A percentile compares a stretch with the other conserved stretches of the same genome.
Evolutionary conservation across 2,888 invertebrate genomes (phyloP).

Genomic region (Cephalotes varians): DNA sequence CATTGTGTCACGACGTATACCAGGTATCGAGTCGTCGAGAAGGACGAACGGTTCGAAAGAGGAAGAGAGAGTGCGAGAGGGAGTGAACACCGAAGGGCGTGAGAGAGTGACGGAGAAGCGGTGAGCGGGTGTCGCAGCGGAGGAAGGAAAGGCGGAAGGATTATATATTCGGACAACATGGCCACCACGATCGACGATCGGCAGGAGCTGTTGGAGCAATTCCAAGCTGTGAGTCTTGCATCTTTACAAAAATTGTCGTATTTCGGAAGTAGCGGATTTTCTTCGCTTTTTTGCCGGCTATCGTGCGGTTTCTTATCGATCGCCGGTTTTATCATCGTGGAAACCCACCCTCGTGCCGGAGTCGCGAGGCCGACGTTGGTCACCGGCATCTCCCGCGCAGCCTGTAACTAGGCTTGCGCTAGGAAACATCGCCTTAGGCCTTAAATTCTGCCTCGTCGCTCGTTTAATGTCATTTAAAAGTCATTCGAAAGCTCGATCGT

Average conservation of each 20-base stretch:
- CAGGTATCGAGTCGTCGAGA: slow-evolving; percentile 7
- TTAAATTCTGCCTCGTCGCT: neutral
- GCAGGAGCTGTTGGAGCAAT: slow-evolving; percentile 84
- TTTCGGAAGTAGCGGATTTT: neutral
- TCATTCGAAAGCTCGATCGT: neutral
- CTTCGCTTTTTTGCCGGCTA: neutral
- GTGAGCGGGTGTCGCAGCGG: slow-evolving; percentile 50
- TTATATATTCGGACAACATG: slow-evolving; percentile 82
- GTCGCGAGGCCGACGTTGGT: slow-evolving; percentile 30
- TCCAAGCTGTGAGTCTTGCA: slow-evolving; percentile 80
- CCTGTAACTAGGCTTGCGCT: neutral
- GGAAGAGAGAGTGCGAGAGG: slow-evolving; percentile 48
- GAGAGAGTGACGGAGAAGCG: slow-evolving; percentile 52
- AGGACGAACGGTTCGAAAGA: slow-evolving; percentile 33
- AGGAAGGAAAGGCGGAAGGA: slow-evolving; percentile 77
- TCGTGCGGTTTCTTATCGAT: slow-evolving; percentile 72
- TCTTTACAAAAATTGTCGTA: neutral
- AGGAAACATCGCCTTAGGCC: neutral
- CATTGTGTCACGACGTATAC: slow-evolving; percentile 39
- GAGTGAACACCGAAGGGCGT: slow-evolving; percentile 53
- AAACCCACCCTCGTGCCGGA: slow-evolving; percentile 68
- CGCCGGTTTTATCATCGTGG: slow-evolving; percentile 74
- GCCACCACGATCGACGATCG: slow-evolving; percentile 85
- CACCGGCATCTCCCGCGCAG: slow-evolving; percentile 45
- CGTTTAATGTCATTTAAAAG: neutral